phyloP scores from a whole-genome alignment of 2,797 vertebrate genomes.

The Sphenodon punctatus region DNA sequence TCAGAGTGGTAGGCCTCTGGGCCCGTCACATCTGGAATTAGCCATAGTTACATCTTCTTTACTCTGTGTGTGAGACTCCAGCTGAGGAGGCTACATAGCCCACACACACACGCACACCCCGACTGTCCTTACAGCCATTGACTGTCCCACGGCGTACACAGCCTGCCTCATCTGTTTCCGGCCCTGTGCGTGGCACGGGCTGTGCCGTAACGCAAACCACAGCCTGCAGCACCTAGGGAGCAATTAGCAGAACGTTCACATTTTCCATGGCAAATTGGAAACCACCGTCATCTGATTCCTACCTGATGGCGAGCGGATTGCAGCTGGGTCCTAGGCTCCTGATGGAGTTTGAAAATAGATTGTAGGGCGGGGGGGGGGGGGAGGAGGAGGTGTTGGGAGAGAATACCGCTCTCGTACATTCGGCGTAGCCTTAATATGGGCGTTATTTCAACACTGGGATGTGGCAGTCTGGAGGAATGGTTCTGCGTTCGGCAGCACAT shows the following conservation, averaged over 20 bases:
- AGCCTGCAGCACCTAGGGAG: rapidly evolving
- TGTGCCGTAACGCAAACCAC: background rate
- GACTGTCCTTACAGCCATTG: too few relatives aligned
- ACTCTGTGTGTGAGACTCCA: too few relatives aligned
- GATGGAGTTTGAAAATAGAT: background rate
- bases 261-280: background rate
- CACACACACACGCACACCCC: too few relatives aligned
- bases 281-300: background rate
- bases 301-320: background rate
- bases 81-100: too few relatives aligned
- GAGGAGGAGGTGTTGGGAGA: background rate
- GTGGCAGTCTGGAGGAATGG: too few relatives aligned
- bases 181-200: background rate
- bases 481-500: background rate
- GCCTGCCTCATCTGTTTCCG: background rate
- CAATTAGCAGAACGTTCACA: background rate
- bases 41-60: too few relatives aligned
- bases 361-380: background rate
- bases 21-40: too few relatives aligned
- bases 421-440: too few relatives aligned
- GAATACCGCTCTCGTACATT: background rate
- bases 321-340: background rate
- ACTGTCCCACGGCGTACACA: too few relatives aligned
- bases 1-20: too few relatives aligned
- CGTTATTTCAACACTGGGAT: background rate